Conservation (phyloP, 2,888 invertebrate species). For the Polietes domitor region DNA sequence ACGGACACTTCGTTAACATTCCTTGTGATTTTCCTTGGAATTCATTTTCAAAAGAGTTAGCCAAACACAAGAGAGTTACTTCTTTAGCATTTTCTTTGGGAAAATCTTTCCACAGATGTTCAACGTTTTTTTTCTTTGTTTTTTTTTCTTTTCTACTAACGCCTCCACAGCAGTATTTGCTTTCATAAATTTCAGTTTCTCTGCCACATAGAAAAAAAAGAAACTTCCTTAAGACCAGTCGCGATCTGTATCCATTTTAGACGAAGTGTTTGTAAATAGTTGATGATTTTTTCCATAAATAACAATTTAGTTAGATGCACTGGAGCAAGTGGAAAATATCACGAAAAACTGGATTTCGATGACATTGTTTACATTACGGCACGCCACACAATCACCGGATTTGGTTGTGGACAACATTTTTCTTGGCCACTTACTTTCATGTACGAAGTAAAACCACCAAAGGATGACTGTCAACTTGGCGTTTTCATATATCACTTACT, state of each 20-base stretch:
- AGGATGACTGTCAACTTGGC: too few relatives aligned
- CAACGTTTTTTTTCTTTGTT: too few relatives aligned
- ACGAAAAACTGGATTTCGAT: neutral
- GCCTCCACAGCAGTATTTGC: neutral
- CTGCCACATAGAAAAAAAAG: neutral
- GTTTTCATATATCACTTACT: too few relatives aligned
- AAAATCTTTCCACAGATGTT: too few relatives aligned
- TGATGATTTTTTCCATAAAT: neutral
- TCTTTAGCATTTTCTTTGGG: too few relatives aligned
- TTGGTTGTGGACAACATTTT: neutral
- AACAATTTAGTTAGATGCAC: neutral
- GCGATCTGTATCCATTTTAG: neutral
- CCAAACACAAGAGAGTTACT: too few relatives aligned
- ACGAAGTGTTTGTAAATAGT: slow-evolving; percentile 1
- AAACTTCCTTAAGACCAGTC: neutral
- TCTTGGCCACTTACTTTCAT: neutral
- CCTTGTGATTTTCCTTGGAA: too few relatives aligned
- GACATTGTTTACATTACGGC: neutral
- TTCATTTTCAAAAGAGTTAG: too few relatives aligned
- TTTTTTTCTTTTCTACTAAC: neutral
- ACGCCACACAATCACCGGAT: neutral
- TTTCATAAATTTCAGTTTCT: neutral
- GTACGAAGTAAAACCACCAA: neutral
- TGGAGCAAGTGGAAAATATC: neutral
- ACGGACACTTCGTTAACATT: too few relatives aligned